phyloP scores from a whole-genome alignment of 2,888 invertebrate species.

The Lasioglossum calceatum region DNA sequence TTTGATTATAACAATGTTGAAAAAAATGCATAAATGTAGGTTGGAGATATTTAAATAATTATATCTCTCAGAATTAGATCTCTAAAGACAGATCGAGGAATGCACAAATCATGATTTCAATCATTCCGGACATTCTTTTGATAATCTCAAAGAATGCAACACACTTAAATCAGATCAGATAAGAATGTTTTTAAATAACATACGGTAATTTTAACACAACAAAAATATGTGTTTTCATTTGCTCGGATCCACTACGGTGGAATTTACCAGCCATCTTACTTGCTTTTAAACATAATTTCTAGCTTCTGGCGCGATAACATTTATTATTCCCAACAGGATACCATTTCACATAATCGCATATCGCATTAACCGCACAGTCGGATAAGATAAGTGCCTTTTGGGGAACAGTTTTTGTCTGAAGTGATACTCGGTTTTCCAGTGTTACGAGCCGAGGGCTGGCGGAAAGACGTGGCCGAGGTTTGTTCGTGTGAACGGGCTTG shows the following conservation, averaged over 20 bases:
- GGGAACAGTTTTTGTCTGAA: background rate
- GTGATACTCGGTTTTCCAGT: background rate
- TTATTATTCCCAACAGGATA: background rate
- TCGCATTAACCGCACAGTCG: background rate
- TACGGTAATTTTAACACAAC: background rate
- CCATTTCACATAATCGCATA: background rate
- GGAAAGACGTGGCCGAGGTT: too few relatives aligned
- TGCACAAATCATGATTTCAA: too few relatives aligned
- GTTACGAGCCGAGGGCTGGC: too few relatives aligned
- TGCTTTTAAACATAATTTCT: background rate
- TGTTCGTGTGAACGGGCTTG: too few relatives aligned
- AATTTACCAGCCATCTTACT: background rate
- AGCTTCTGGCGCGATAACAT: background rate
- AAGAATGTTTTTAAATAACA: background rate
- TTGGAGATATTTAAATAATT: background rate
- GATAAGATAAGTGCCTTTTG: background rate
- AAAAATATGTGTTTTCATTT: background rate
- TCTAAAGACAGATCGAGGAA: too few relatives aligned
- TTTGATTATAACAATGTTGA: background rate
- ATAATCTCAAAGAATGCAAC: background rate
- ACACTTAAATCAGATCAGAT: background rate
- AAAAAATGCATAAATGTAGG: background rate
- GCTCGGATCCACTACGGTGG: background rate
- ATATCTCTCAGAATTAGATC: too few relatives aligned
- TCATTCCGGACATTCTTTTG: too few relatives aligned